These are phyloP conservation scores for Sebastes dallii DNA, from an alignment of 2,797 vertebrate genomes.

Conservation along the genomic window DNA sequence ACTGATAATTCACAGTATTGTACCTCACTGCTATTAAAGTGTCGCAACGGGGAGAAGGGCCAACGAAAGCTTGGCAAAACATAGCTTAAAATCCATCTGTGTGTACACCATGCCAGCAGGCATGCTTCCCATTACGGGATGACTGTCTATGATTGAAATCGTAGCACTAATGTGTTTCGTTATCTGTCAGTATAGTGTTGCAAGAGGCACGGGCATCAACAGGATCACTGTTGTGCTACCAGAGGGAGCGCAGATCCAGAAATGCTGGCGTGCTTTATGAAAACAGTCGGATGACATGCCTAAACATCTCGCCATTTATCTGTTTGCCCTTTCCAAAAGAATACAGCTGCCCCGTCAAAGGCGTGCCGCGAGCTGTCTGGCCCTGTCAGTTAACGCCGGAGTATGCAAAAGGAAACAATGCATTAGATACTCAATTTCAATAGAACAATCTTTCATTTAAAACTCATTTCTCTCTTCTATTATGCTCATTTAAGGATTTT, in stretches of 20 bases:
- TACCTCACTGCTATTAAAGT: constrained; percentile 66
- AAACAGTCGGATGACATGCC: constrained; percentile 44
- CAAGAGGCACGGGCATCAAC: constrained; percentile 50
- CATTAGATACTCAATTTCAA: neutral
- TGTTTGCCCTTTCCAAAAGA: constrained; percentile 32
- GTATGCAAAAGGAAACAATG: constrained; percentile 24
- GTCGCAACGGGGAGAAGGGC: constrained; percentile 61
- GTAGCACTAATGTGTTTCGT: constrained; percentile 49
- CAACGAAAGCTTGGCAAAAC: constrained; percentile 71
- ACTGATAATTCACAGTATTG: constrained; percentile 57
- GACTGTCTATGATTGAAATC: constrained; percentile 66
- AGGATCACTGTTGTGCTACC: constrained; percentile 50
- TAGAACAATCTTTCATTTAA: constrained; percentile 37
- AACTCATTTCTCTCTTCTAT: constrained; percentile 33
- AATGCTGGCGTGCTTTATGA: constrained; percentile 37
- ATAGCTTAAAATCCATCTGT: constrained; percentile 67
- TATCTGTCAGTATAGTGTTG: constrained; percentile 57
- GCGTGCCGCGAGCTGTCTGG: constrained; percentile 22
- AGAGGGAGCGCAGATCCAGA: constrained; percentile 39
- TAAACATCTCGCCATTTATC: constrained; percentile 50
- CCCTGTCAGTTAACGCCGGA: constrained; percentile 7
- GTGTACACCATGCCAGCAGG: constrained; percentile 61
- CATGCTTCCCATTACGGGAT: constrained; percentile 59
- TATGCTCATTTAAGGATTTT: constrained; percentile 42
- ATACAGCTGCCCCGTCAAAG: constrained; percentile 35